phyloP scores from a whole-genome alignment of 2,113 vertebrate genomes.

The Condylura cristata region DNA sequence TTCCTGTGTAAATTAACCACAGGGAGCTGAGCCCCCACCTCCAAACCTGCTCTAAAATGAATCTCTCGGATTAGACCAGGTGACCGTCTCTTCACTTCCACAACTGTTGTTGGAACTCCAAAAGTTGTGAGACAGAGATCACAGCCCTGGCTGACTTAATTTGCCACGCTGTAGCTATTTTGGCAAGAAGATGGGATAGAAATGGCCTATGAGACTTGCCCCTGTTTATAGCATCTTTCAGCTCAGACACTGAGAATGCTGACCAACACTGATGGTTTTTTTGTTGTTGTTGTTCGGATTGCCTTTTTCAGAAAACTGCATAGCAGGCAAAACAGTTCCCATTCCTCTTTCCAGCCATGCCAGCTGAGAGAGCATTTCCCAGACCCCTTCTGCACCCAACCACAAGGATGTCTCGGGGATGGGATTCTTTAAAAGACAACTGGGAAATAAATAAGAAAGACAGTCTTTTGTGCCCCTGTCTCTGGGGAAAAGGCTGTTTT shows the following conservation, averaged over 20 bases:
- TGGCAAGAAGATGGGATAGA: not conserved
- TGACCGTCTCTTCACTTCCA: not conserved
- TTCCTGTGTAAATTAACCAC: not conserved
- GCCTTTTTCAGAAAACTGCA: conserved; percentile 62
- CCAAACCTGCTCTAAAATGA: not conserved
- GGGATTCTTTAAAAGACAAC: conserved; percentile 10
- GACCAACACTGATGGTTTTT: conserved; percentile 5
- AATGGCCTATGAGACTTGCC: not conserved
- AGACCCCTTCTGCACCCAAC: conserved; percentile 50
- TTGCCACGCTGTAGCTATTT: conserved; percentile 20
- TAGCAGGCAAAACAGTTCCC: conserved; percentile 33
- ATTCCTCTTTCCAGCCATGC: conserved; percentile 53
- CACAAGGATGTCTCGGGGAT: conserved; percentile 63
- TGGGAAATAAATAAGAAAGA: not conserved
- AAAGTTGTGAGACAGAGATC: not conserved
- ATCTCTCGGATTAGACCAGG: not conserved
- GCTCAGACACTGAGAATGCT: not conserved
- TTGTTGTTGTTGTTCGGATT: conserved; percentile 48
- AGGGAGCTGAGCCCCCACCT: not conserved
- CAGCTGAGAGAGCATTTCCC: conserved; percentile 45
- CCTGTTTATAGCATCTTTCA: conserved; percentile 29
- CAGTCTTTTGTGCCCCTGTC: not conserved
- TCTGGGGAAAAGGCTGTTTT: not conserved
- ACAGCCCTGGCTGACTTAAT: not conserved
- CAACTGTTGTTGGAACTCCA: not conserved